Conservation (phyloP, 2,797 vertebrate species). For the Harpagifer antarcticus region DNA sequence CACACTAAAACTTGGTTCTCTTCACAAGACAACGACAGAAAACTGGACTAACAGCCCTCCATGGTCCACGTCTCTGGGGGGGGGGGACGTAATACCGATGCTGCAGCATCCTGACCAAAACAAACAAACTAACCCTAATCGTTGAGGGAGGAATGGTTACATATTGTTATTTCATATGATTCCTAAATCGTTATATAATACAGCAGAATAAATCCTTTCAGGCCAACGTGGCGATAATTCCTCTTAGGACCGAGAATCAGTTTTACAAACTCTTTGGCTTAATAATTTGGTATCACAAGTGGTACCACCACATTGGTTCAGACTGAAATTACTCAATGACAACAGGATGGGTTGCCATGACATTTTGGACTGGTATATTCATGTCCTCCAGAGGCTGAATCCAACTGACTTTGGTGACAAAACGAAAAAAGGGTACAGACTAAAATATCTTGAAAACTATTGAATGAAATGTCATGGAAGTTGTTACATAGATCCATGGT, state of each 20-base stretch:
- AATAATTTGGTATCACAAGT: neutral
- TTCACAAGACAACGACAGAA: conserved; percentile 10
- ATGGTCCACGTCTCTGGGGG: neutral
- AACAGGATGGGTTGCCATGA: neutral
- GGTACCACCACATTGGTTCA: neutral
- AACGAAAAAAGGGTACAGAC: too few relatives aligned
- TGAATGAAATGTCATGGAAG: too few relatives aligned
- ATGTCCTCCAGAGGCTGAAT: neutral
- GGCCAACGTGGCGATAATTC: neutral
- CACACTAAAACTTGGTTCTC: conserved; percentile 5
- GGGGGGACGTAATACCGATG: neutral
- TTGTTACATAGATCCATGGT: too few relatives aligned
- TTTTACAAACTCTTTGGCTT: neutral
- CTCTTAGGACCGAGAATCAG: neutral
- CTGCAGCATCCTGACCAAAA: conserved; percentile 9
- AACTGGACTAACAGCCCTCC: conserved; percentile 30
- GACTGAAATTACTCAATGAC: neutral
- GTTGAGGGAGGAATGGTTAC: neutral
- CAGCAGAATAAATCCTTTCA: neutral
- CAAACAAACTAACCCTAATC: conserved; percentile 11
- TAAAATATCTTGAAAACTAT: too few relatives aligned
- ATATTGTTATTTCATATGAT: neutral
- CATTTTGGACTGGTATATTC: neutral
- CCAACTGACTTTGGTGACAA: neutral
- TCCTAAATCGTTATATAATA: neutral